Conservation (phyloP, 2,888 invertebrate genomes). For the Coleophora deauratella region DNA sequence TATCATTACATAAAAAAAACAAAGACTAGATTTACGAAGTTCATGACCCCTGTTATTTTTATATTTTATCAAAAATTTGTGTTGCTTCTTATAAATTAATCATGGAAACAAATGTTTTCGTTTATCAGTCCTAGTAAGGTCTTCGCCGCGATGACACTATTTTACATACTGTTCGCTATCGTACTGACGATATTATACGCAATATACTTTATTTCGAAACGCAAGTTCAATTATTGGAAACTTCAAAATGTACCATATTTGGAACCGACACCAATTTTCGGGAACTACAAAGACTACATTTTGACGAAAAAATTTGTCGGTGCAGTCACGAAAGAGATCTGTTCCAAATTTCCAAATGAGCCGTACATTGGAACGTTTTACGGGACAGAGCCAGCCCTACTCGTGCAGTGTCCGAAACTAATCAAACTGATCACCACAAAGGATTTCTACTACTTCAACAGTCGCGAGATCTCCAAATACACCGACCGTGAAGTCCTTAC, state of each 20-base stretch:
- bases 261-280: not conserved
- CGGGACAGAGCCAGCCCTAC: conserved; percentile 30
- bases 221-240: not conserved
- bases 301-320: conserved; percentile 18
- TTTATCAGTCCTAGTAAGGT: no score
- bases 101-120: no score
- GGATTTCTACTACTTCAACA: conserved; percentile 35
- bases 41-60: no score
- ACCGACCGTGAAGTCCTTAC: conserved; percentile 26
- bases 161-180: not conserved
- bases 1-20: no score
- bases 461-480: conserved; percentile 33
- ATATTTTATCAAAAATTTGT: no score
- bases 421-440: conserved; percentile 31
- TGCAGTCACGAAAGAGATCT: conserved; percentile 21
- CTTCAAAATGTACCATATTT: not conserved
- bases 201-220: not conserved
- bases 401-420: conserved; percentile 31
- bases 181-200: not conserved
- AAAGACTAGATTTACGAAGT: no score
- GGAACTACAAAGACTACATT: conserved; percentile 23
- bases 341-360: conserved; percentile 26
- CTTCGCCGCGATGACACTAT: no score
- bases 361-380: conserved; percentile 33
- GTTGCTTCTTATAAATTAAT: no score